Evolutionary conservation across 2,888 invertebrate species (phyloP).

Genomic region (Tetheella fluctuosa): DNA sequence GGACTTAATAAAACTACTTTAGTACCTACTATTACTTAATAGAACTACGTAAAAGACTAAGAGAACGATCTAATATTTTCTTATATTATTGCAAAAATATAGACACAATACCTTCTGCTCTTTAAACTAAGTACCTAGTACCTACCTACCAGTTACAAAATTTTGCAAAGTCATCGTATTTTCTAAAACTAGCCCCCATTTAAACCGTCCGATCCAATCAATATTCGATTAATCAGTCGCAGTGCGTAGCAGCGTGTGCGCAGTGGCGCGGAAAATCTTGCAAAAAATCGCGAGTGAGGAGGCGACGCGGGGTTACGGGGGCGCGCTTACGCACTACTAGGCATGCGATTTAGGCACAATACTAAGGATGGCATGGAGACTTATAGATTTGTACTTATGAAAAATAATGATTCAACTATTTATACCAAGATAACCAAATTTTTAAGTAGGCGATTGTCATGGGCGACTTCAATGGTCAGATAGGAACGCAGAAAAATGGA

Average conservation of each 20-base stretch:
- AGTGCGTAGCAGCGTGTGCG: conserved; percentile 67
- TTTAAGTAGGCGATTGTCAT: too few relatives aligned
- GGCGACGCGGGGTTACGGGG: conserved; percentile 31
- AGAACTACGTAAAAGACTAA: too few relatives aligned
- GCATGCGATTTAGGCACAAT: conserved; percentile 52
- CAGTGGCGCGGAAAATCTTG: conserved; percentile 80
- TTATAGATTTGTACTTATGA: neutral
- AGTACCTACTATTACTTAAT: too few relatives aligned
- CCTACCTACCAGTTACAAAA: neutral
- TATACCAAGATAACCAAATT: too few relatives aligned
- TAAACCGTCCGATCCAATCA: conserved; percentile 70
- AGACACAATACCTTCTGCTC: neutral
- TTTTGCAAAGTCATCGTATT: conserved; percentile 14
- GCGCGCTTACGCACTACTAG: conserved; percentile 67
- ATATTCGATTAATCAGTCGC: conserved; percentile 82
- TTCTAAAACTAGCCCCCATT: conserved; percentile 35
- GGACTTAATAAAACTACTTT: too few relatives aligned
- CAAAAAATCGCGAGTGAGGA: conserved; percentile 71
- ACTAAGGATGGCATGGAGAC: conserved; percentile 28
- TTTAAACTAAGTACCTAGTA: neutral
- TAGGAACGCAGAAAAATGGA: too few relatives aligned
- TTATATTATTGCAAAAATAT: neutral
- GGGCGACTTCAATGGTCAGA: too few relatives aligned
- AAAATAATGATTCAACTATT: conserved; percentile 5
- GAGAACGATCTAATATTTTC: neutral